phyloP scores from a whole-genome alignment of 2,113 vertebrate genomes.

The Dicrurus megarhynchus region DNA sequence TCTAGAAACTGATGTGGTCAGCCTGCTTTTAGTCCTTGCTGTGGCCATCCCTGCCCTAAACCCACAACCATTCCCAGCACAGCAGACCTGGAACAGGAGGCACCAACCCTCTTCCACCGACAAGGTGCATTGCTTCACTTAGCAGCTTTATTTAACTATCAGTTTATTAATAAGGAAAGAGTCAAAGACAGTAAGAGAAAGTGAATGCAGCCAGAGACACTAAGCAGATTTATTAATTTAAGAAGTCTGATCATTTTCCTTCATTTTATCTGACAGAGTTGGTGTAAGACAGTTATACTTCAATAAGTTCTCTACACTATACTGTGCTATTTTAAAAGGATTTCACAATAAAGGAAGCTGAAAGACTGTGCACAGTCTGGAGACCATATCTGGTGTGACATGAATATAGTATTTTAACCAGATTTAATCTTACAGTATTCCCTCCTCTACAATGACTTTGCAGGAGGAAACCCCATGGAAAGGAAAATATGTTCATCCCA shows the following conservation, averaged over 20 bases:
- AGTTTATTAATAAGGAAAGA: not conserved
- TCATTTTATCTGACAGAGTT: conserved; percentile 16
- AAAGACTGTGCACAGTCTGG: conserved; percentile 38
- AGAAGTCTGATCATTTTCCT: not conserved
- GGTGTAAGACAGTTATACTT: conserved; percentile 27
- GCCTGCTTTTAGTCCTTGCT: not conserved
- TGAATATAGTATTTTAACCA: conserved; percentile 51
- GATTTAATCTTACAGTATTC: conserved; percentile 33
- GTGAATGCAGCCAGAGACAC: not conserved
- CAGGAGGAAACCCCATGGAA: conserved; percentile 41
- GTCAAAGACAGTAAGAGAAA: not conserved
- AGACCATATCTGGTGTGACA: conserved; percentile 42
- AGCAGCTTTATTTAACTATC: not conserved
- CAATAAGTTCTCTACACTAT: conserved; percentile 19
- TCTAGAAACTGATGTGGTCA: not conserved
- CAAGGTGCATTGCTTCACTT: not conserved
- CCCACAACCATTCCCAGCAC: not conserved
- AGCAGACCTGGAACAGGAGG: not conserved
- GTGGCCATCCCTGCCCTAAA: not conserved
- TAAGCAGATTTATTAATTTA: not conserved
- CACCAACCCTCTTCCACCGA: not conserved
- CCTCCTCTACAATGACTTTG: conserved; percentile 46
- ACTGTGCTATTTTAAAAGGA: conserved; percentile 42
- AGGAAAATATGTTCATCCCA: conserved; percentile 43
- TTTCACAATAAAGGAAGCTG: conserved; percentile 40